Conservation (phyloP, 2,888 invertebrate genomes). For the Herminia tarsipennalis region DNA sequence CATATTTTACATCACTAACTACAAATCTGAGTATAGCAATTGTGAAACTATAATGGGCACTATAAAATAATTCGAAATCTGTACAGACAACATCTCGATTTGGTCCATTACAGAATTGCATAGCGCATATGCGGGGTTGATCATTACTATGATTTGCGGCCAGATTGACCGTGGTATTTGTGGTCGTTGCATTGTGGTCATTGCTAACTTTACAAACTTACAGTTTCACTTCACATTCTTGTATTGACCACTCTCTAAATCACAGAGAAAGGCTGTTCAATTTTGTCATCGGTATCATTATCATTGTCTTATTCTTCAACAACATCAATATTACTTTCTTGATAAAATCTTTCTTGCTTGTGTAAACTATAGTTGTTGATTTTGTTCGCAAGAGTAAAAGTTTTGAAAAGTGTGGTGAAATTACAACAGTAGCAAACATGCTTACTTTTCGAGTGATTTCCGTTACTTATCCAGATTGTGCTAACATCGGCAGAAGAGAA, state of each 20-base stretch:
- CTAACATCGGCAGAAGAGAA: slow-evolving; percentile 19
- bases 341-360: slow-evolving; percentile 33
- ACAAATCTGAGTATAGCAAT: slow-evolving; percentile 20
- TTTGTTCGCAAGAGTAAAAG: slow-evolving; percentile 29
- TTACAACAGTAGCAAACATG: slow-evolving; percentile 25
- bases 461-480: background rate
- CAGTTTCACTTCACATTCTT: slow-evolving; percentile 45
- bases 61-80: slow-evolving; percentile 36
- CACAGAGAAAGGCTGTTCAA: slow-evolving; percentile 41
- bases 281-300: slow-evolving; percentile 35
- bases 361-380: slow-evolving; percentile 38
- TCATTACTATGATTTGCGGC: slow-evolving; percentile 53
- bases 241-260: slow-evolving; percentile 32
- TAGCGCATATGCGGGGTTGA: slow-evolving; percentile 41
- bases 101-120: slow-evolving; percentile 47
- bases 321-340: slow-evolving; percentile 34
- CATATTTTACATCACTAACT: slow-evolving; percentile 20
- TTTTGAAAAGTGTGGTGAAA: slow-evolving; percentile 25
- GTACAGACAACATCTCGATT: slow-evolving; percentile 28
- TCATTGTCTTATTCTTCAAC: slow-evolving; percentile 25
- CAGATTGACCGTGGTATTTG: slow-evolving; percentile 26
- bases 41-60: slow-evolving; percentile 33
- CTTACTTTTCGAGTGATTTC: slow-evolving; percentile 16
- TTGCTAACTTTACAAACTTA: slow-evolving; percentile 44
- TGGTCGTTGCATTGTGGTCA: slow-evolving; percentile 41